Base-by-base conservation (phyloP, 1,140 invertebrate genomes). In the Aphidius gifuensis region DNA sequence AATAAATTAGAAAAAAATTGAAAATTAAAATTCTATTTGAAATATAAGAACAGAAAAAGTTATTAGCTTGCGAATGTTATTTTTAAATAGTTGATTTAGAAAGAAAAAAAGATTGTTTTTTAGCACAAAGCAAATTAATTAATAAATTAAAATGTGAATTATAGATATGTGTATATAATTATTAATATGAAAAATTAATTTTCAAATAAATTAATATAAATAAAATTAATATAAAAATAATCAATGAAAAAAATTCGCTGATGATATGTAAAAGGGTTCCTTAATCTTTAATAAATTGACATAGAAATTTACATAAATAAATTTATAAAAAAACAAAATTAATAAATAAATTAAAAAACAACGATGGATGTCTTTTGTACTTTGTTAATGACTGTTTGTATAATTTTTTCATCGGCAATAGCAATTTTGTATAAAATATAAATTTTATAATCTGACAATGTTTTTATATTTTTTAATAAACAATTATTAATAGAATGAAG, bases 291-390 rank as follows among this genome's bases (percentile, higher is more conserved):
- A 8, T 3, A 9, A 46, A 46, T 46, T 46, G 2, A n/a, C 45
- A 46, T 46, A 2, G 4, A 46, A 46, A 9, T 46, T 46, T 46
- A 1, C 9, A 39, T 11, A 3, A 50, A 48, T 1, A 53, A 50
- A 48, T 51, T 60, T 62, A 1, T 21, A 16, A 9, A 40, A 54
- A 53, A 43, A 54, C 43, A 62, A 58, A 6, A 54, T n/a, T 9
- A 58, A 48, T 53, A 59, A 47, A 51, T 6, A 40, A 16, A 16
- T 16, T 16, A 16, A 61, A 64, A 43, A 64, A 69, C 70, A 72
- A 71, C 71, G 70, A 71, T 66, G 56, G 60, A 69, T 60, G 63
- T 72, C 70, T 72, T 73, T 73, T 73, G 68, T 74, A 74, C 66
- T 69, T 71, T 63, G 61, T 66, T 67, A 62, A 68, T 72, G 64